These are phyloP conservation scores for Manduca sexta DNA, from an alignment of 1,140 invertebrate species.

Conservation along the genomic window DNA sequence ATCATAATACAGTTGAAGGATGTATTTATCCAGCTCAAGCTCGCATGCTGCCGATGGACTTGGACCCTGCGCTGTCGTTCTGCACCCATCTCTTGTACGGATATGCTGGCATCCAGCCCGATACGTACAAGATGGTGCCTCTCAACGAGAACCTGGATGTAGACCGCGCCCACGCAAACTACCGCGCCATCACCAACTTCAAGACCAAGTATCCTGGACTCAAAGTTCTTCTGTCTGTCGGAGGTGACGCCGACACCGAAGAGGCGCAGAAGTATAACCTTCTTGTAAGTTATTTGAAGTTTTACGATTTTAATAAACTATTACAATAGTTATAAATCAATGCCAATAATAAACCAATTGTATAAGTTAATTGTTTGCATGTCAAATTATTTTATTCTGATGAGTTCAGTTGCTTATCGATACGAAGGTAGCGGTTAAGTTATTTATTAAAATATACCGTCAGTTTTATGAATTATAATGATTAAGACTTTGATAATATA, in stretches of 20 bases:
- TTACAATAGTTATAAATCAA: background rate
- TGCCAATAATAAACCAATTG: too few species aligned
- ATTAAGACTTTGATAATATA: too few species aligned
- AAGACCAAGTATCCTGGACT: conserved; percentile 82
- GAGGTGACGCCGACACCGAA: conserved; percentile 79
- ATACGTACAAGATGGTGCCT: conserved; percentile 79
- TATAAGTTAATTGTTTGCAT: too few species aligned
- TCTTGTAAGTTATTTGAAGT: conserved; percentile 32
- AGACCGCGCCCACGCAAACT: conserved; percentile 81
- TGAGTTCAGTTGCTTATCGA: too few species aligned
- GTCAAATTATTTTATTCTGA: too few species aligned
- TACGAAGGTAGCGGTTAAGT: too few species aligned
- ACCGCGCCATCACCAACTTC: conserved; percentile 78
- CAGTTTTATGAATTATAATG: too few species aligned
- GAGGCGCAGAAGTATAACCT: conserved; percentile 79
- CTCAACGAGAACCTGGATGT: conserved; percentile 81
- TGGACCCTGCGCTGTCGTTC: conserved; percentile 82
- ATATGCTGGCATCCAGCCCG: conserved; percentile 86
- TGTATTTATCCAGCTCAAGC: conserved; percentile 79
- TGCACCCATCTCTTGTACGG: conserved; percentile 92
- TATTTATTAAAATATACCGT: too few species aligned
- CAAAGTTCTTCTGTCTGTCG: conserved; percentile 85
- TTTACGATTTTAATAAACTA: too few species aligned
- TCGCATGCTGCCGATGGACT: conserved; percentile 82
- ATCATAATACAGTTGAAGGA: conserved; percentile 52